Evolutionary conservation across 1,140 invertebrate genomes (phyloP), one percentile per base, ranked within the genome.

Genomic region (Hirudo medicinalis): DNA sequence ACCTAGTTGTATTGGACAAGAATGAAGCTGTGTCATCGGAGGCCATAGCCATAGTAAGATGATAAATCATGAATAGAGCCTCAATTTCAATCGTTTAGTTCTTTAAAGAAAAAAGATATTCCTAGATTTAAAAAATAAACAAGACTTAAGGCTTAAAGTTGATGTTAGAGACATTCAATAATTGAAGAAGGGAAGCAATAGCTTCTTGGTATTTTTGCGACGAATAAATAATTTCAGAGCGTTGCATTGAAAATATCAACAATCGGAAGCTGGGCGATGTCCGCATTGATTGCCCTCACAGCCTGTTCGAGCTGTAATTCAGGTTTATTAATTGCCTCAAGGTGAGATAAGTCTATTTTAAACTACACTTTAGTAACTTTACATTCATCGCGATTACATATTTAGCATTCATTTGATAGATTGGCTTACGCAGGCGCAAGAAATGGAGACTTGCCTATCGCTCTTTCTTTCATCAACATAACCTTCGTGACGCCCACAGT

Each of bases 381-480:
- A 22, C 11, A 63, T 25, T 63, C 8, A 22, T 25, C n/a, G n/a
- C n/a, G n/a, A n/a, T n/a, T 8, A 63, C 8, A 63, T 11, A 63
- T 32, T n/a, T 63, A 13, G 17, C 19, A 63, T 63, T 49, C 15
- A 63, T 32, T 63, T 63, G 57, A 22, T 32, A 63, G 57, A 63
- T 63, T 63, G 15, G 29, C 57, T 11, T 25, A 25, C 8, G 57
- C 57, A 0, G 57, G 57, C 29, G 57, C 57, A 15, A 63, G 57
- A 20, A 63, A 63, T 19, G 57, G 57, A 22, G 22, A 63, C 20
- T 20, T 63, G 8, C 57, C 57, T 6, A 63, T 22, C 11, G 29
- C 19, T n/a, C 57, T 63, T 63, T 63, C 57, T 63, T 63, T 25
- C 29, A 63, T 63, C 11, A 63, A 32, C 57, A 63, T 63, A 4